phyloP scores from a whole-genome alignment of 1,140 invertebrate species.

The Yoshiicerus persimilis region DNA sequence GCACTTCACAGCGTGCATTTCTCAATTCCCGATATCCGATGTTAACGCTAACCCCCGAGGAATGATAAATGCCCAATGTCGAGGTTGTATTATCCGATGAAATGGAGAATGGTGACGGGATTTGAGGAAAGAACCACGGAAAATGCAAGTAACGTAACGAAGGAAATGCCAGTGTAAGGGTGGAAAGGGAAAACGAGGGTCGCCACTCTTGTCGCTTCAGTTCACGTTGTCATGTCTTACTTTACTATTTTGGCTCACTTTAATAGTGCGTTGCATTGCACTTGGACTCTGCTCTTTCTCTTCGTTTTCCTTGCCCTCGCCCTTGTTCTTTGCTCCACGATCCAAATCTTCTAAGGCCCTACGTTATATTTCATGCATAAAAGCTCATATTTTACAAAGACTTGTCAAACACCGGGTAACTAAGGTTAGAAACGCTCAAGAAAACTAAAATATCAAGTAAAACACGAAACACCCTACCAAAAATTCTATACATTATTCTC shows the following conservation, averaged over 20 bases:
- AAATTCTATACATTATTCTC: too few relatives aligned
- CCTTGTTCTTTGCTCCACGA: background rate
- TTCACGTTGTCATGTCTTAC: constrained; percentile 9
- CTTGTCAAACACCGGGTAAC: background rate
- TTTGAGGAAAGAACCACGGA: background rate
- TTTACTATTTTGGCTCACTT: background rate
- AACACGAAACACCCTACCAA: background rate
- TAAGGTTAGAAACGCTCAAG: background rate
- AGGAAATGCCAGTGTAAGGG: background rate
- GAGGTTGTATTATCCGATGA: constrained; percentile 13
- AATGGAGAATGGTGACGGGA: constrained; percentile 14
- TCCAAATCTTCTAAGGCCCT: background rate
- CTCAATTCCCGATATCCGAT: constrained; percentile 10
- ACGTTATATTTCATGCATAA: constrained; percentile 4
- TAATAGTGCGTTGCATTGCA: background rate
- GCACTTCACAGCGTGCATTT: background rate
- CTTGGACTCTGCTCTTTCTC: background rate
- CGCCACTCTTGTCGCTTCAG: background rate
- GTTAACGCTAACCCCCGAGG: background rate
- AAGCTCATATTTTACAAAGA: background rate
- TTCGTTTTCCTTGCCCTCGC: background rate
- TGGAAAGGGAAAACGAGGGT: constrained; percentile 9
- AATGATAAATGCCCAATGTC: constrained; percentile 13
- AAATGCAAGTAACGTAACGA: background rate
- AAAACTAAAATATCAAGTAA: background rate